Conservation (phyloP, 2,888 invertebrate genomes). For the Luffia ferchaultella region DNA sequence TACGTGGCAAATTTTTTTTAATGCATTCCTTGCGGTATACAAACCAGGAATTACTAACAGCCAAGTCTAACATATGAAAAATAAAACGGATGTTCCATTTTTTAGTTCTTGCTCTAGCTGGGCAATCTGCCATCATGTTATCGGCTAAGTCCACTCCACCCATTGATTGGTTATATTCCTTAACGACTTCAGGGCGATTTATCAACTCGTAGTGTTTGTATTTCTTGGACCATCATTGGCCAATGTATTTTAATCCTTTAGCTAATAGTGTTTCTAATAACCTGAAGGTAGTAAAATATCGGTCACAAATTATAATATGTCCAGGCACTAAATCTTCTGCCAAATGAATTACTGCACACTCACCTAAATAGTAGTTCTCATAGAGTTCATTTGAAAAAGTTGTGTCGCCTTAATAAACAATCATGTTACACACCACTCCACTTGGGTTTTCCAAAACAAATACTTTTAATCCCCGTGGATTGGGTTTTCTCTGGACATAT, state of each 20-base stretch:
- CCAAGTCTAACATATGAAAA: constrained; percentile 2
- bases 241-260: background rate
- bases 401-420: constrained; percentile 5
- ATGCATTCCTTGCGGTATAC: constrained; percentile 1
- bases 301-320: constrained; percentile 1
- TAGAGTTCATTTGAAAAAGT: background rate
- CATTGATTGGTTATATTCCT: constrained; percentile 1
- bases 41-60: constrained; percentile 1
- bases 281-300: background rate
- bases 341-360: background rate
- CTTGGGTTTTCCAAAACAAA: constrained; percentile 8
- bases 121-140: background rate
- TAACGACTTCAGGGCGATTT: background rate
- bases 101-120: background rate
- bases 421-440: constrained; percentile 4
- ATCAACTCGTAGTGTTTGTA: background rate
- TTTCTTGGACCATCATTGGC: constrained; percentile 4
- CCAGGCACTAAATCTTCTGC: background rate
- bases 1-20: background rate
- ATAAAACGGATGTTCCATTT: constrained; percentile 2
- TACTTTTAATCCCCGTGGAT: constrained; percentile 5
- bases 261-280: background rate
- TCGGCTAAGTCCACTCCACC: constrained; percentile 2
- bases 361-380: background rate
- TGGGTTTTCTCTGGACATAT: constrained; percentile 6